phyloP scores from a whole-genome alignment of 2,113 vertebrate genomes.

The Gopherus evgoodei region DNA sequence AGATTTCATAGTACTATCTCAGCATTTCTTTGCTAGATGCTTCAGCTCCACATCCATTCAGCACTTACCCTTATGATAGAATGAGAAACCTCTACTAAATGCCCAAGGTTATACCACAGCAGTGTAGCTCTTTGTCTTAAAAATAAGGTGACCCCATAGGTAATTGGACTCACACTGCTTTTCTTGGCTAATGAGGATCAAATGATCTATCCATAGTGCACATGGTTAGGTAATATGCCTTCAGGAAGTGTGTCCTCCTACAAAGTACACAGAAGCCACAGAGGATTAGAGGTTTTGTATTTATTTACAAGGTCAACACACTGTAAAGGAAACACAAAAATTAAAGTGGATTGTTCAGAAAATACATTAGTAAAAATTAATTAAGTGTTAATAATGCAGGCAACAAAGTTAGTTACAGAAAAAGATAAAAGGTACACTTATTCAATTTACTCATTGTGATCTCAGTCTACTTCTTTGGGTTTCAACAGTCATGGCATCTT shows the following conservation, averaged over 20 bases:
- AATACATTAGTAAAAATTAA: no score
- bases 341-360: no score
- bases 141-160: not conserved
- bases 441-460: no score
- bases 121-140: not conserved
- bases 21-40: not conserved
- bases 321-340: no score
- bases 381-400: no score
- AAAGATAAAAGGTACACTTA: no score
- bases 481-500: no score
- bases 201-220: not conserved
- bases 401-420: no score
- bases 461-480: no score
- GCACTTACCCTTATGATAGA: not conserved
- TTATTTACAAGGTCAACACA: no score
- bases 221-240: not conserved
- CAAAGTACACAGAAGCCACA: not conserved
- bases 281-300: not conserved
- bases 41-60: not conserved
- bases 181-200: not conserved
- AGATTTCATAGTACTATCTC: not conserved
- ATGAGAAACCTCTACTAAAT: not conserved
- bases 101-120: not conserved
- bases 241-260: not conserved
- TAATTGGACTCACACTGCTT: not conserved